Conservation (phyloP, 2,113 vertebrate genomes). For the Oriolus oriolus region DNA sequence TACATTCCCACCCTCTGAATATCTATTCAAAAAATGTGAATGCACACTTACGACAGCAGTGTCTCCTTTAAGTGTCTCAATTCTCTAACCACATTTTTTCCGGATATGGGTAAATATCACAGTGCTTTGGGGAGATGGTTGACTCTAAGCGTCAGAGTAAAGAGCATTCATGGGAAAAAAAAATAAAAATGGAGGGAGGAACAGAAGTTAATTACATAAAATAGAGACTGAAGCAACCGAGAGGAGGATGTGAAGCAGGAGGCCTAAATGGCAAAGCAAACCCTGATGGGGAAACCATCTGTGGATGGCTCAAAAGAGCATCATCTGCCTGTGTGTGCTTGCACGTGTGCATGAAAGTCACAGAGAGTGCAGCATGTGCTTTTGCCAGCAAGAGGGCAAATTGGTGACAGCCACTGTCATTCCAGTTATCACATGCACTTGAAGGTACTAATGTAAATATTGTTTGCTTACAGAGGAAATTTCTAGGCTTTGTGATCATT, state of each 20-base stretch:
- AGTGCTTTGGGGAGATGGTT: constrained; percentile 15
- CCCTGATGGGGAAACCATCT: background rate
- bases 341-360: background rate
- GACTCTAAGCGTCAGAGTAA: background rate
- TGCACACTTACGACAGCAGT: constrained; percentile 8
- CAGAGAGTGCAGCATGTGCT: background rate
- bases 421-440: background rate
- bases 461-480: background rate
- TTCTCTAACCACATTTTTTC: constrained; percentile 54
- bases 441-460: background rate
- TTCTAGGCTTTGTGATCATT: background rate
- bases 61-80: constrained; percentile 53
- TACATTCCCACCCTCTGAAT: constrained; percentile 36
- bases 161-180: background rate
- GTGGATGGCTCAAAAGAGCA: background rate
- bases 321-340: background rate
- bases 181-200: background rate
- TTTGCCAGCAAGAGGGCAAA: constrained; percentile 1
- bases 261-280: constrained; percentile 48
- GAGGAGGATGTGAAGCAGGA: constrained; percentile 16
- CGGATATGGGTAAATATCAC: constrained; percentile 39
- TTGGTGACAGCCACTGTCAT: background rate
- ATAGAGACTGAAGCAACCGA: background rate
- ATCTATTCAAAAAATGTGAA: constrained; percentile 57
- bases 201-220: constrained; percentile 32